phyloP scores from a whole-genome alignment of 1,140 invertebrate species.

The Bombus fervidus region DNA sequence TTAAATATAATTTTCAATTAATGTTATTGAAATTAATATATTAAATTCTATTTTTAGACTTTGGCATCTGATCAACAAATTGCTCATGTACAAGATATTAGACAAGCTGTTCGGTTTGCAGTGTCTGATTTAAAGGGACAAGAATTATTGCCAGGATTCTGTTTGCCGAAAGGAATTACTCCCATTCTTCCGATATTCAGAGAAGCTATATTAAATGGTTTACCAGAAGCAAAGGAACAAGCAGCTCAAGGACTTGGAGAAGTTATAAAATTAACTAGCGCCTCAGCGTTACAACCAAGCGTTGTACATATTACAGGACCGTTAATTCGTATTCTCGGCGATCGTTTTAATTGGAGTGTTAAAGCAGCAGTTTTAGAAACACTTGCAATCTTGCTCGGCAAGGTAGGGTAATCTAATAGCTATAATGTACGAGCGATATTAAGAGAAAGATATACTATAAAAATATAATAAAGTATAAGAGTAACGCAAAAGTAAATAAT shows the following conservation, averaged over 20 bases:
- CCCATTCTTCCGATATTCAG: constrained; percentile 97
- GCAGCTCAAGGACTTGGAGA: constrained; percentile 97
- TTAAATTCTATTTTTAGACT: constrained; percentile 81
- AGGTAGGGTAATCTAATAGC: constrained; percentile 83
- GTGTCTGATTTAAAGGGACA: constrained; percentile 92
- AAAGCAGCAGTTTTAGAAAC: constrained; percentile 98
- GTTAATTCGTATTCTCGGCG: constrained; percentile 97
- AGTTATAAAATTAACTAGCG: constrained; percentile 93
- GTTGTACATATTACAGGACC: constrained; percentile 99
- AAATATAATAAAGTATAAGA: not conserved
- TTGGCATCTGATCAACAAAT: constrained; percentile 92
- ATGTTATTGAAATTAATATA: not conserved
- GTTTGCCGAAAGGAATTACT: constrained; percentile 96
- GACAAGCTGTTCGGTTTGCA: constrained; percentile 95
- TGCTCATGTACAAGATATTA: constrained; percentile 92
- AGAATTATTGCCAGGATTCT: constrained; percentile 95
- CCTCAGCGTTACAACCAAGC: constrained; percentile 94
- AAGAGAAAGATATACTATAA: not conserved
- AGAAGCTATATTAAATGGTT: constrained; percentile 97
- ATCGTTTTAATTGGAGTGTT: constrained; percentile 95
- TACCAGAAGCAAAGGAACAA: constrained; percentile 96
- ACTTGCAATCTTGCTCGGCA: constrained; percentile 93
- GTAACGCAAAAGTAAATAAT: not conserved
- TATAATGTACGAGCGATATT: not conserved
- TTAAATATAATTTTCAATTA: not conserved